Conservation (phyloP, 1,140 invertebrate genomes). For the Brachionus paranguensis region DNA sequence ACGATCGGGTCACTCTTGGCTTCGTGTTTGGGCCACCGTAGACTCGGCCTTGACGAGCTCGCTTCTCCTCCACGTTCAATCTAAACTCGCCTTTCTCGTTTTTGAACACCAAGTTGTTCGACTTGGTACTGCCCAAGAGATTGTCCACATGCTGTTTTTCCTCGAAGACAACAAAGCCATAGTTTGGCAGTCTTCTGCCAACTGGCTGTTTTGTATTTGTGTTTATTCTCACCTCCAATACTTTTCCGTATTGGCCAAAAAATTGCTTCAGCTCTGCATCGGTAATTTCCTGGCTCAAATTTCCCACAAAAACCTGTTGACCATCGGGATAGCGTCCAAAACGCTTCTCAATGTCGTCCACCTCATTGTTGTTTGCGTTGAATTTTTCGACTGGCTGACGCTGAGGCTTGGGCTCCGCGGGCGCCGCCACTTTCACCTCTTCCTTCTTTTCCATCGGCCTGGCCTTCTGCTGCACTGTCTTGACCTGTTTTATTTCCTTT, state of each 20-base stretch:
- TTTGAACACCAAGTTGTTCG: slow-evolving; percentile 21
- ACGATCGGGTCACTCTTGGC: not conserved
- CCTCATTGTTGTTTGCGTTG: not conserved
- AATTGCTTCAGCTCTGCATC: not conserved
- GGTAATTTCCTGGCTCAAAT: slow-evolving; percentile 10
- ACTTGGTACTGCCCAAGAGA: not conserved
- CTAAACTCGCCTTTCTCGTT: slow-evolving; percentile 35
- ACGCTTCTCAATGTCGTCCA: slow-evolving; percentile 21
- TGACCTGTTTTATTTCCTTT: not conserved
- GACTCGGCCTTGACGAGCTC: slow-evolving; percentile 14
- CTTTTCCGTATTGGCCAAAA: slow-evolving; percentile 29
- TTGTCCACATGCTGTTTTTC: not conserved
- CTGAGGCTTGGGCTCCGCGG: not conserved
- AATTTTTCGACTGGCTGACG: not conserved
- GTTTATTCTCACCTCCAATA: slow-evolving; percentile 28
- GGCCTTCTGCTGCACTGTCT: not conserved
- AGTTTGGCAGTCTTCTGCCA: slow-evolving; percentile 17
- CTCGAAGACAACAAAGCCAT: slow-evolving; percentile 37
- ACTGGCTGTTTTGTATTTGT: slow-evolving; percentile 22
- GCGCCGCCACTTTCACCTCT: not conserved
- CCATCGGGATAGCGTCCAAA: slow-evolving; percentile 27
- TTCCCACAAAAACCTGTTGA: slow-evolving; percentile 39
- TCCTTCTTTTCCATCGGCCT: not conserved
- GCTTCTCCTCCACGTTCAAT: slow-evolving; percentile 34
- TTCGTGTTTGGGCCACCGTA: not conserved